These are phyloP conservation scores for Leptocoma aspasia DNA, from an alignment of 2,113 vertebrate species.

Conservation along the genomic window DNA sequence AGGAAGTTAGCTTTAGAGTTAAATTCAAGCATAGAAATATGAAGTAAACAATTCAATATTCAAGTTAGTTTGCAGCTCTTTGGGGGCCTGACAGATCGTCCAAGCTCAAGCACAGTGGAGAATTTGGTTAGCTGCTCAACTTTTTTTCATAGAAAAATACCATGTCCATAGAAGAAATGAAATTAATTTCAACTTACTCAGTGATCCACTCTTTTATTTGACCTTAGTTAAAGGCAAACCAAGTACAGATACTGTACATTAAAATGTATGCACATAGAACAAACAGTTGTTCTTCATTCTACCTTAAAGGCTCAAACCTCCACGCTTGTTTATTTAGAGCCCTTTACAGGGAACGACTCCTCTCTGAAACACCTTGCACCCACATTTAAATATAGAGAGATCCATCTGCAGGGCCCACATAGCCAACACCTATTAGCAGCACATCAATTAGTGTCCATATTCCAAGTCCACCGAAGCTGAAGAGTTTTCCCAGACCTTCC, in stretches of 20 bases:
- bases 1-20: neutral
- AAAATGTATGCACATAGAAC: constrained; percentile 25
- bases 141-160: constrained; percentile 46
- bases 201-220: constrained; percentile 64
- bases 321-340: neutral
- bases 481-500: constrained; percentile 96
- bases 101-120: neutral
- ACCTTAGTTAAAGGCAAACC: constrained; percentile 77
- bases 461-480: constrained; percentile 97
- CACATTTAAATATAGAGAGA: constrained; percentile 90
- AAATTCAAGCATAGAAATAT: neutral
- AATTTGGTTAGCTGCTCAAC: neutral
- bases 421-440: constrained; percentile 91
- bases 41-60: neutral
- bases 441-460: constrained; percentile 98
- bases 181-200: constrained; percentile 23
- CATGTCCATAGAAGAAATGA: neutral
- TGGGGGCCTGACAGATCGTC: neutral
- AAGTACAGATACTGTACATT: constrained; percentile 85
- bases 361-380: neutral
- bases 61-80: neutral
- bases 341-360: neutral
- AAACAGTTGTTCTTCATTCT: neutral
- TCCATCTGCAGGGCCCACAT: constrained; percentile 94
- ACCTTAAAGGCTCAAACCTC: neutral